Conservation (phyloP, 1,140 invertebrate species). For the Harpegnathos saltator region DNA sequence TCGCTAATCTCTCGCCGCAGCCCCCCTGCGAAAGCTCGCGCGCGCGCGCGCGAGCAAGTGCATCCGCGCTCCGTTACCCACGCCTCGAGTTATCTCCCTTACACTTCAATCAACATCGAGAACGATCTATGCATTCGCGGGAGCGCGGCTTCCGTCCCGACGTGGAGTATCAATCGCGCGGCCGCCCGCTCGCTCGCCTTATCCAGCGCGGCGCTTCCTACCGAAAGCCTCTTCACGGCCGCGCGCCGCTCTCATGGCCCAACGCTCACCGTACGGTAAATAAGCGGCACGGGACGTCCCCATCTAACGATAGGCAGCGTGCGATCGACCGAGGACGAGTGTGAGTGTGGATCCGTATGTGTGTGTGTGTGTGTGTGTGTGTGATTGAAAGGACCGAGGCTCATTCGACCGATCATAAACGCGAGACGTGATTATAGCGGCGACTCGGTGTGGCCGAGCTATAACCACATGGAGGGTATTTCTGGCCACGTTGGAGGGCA, state of each 20-base stretch:
- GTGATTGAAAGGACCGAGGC: no score
- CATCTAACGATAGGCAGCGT: not conserved
- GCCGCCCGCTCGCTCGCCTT: constrained; percentile 61
- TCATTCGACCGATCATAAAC: no score
- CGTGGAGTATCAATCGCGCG: constrained; percentile 48
- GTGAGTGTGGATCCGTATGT: no score
- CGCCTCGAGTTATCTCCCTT: constrained; percentile 83
- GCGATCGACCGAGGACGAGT: not conserved
- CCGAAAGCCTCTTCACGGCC: constrained; percentile 24
- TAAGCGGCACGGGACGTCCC: not conserved
- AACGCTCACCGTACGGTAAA: constrained; percentile 13
- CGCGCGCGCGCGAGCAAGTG: constrained; percentile 78
- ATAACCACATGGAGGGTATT: no score
- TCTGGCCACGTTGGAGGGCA: no score
- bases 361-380: no score
- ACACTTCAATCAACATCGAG: constrained; percentile 84
- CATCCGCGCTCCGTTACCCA: constrained; percentile 79
- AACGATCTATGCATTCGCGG: constrained; percentile 71
- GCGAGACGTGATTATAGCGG: no score
- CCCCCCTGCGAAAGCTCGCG: no score
- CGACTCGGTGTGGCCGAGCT: no score
- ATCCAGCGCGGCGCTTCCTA: constrained; percentile 33
- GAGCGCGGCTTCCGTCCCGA: constrained; percentile 49
- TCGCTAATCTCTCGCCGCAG: constrained; percentile 78
- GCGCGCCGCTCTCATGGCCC: constrained; percentile 1